Conservation (phyloP, 1,140 invertebrate species). For the Calliphora vicina region DNA sequence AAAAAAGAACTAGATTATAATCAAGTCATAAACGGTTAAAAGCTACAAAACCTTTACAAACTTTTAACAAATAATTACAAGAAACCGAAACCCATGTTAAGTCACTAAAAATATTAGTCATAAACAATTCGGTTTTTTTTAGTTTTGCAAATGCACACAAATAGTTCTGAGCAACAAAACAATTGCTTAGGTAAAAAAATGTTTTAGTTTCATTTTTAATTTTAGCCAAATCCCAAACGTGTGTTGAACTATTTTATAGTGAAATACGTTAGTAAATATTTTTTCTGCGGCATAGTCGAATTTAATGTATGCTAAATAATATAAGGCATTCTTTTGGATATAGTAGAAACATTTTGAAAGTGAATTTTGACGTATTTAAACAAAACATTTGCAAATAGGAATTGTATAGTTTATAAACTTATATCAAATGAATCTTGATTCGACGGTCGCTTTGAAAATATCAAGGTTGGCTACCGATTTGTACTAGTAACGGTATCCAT, state of each 20-base stretch:
- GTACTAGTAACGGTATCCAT: no score
- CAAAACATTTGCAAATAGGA: no score
- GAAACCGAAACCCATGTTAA: neutral
- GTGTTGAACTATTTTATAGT: neutral
- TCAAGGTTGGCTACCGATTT: no score
- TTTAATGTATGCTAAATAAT: no score
- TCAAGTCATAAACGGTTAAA: neutral
- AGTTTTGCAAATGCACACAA: neutral
- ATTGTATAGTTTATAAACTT: no score
- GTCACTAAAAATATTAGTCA: constrained; percentile 15
- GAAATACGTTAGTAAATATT: neutral
- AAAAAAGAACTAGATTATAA: neutral
- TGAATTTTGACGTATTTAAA: no score
- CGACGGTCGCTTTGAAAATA: no score
- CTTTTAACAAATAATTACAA: neutral
- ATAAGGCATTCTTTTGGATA: no score
- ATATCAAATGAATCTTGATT: no score
- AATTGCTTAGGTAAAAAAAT: neutral
- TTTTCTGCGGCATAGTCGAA: no score
- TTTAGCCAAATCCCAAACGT: neutral
- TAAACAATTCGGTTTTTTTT: neutral
- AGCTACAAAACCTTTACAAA: neutral
- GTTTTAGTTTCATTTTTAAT: neutral
- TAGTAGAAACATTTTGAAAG: no score
- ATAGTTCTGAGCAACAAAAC: neutral